Base-by-base conservation (phyloP, 2,113 vertebrate species). In the Oncorhynchus keta region DNA sequence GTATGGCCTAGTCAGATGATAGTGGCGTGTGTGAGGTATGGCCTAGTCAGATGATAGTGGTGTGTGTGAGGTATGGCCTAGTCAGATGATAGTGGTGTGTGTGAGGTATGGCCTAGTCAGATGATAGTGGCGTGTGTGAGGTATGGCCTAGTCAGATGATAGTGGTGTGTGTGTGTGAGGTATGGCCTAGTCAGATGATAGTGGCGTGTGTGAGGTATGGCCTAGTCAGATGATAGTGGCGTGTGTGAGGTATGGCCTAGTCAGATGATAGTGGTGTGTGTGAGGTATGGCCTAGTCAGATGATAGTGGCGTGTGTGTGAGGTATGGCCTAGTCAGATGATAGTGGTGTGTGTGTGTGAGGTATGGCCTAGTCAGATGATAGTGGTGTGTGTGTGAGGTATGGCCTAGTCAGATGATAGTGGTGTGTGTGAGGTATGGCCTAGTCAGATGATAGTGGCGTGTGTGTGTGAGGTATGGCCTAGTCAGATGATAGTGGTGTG, bases 391-490 rank as follows among this genome's bases (percentile, higher is more conserved):
- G 81, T 72, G 81, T 76, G 81, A 32, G 35, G 81, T 83, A 76
- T 55, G 51, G 59, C 45, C 16, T 70, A 59, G 39, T 30, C 8
- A 26, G 26, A 30, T 45, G 67, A 72, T 66, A 32, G 26, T 16
- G 70, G 48, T 74, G 68, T 83, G 79, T 72, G 81, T 72, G 81
- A 32, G 35, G 81, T 83, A 76, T 55, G 51, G 59, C 45, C 16
- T 70, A 59, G 39, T 30, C 8, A 26, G 26, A 30, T 45, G 67
- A 72, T 66, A 32, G 26, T 16, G 70, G 48, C 74, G 68, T 83
- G 79, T 72, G 81, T 72, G 81, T 76, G 81, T 84, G n/a, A 32
- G 35, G 81, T 83, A 76, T 55, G 51, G 59, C 45, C 16, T 70
- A 59, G 39, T 30, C 8, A 26, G 26, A 30, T 45, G 67, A 72